Evolutionary conservation across 2,888 invertebrate genomes (phyloP).

Genomic region (Monoplex corrugatus): DNA sequence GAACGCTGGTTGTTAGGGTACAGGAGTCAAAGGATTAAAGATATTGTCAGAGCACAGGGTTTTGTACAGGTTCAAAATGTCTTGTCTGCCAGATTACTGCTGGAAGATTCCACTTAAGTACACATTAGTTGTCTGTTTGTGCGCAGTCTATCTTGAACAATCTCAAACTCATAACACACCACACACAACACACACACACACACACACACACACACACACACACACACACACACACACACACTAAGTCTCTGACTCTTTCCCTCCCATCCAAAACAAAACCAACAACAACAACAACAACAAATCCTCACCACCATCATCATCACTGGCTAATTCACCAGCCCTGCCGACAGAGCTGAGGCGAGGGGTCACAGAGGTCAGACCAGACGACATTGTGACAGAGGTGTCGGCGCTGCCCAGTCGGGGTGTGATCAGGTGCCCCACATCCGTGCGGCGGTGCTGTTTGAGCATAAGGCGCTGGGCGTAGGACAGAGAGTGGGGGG

Average conservation of each 20-base stretch:
- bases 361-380: slow-evolving; percentile 23
- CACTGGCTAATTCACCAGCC: neutral
- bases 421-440: slow-evolving; percentile 50
- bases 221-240: neutral
- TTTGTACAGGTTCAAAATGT: neutral
- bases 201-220: neutral
- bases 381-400: neutral
- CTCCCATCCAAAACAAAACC: neutral
- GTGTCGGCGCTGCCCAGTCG: neutral
- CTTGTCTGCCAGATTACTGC: neutral
- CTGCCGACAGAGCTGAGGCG: slow-evolving; percentile 18
- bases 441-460: slow-evolving; percentile 76
- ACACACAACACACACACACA: too few relatives aligned
- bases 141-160: too few relatives aligned
- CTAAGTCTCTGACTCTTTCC: too few relatives aligned
- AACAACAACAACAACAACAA: neutral
- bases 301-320: slow-evolving; percentile 25
- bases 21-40: too few relatives aligned
- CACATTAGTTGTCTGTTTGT: too few relatives aligned
- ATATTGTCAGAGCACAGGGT: neutral
- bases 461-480: slow-evolving; percentile 79
- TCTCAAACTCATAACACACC: too few relatives aligned
- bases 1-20: too few relatives aligned
- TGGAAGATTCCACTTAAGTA: neutral
- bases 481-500: slow-evolving; percentile 72